Evolutionary conservation across 2,888 invertebrate genomes (phyloP), one percentile per base, ranked within the genome.

Genomic region (Acronicta aceris): DNA sequence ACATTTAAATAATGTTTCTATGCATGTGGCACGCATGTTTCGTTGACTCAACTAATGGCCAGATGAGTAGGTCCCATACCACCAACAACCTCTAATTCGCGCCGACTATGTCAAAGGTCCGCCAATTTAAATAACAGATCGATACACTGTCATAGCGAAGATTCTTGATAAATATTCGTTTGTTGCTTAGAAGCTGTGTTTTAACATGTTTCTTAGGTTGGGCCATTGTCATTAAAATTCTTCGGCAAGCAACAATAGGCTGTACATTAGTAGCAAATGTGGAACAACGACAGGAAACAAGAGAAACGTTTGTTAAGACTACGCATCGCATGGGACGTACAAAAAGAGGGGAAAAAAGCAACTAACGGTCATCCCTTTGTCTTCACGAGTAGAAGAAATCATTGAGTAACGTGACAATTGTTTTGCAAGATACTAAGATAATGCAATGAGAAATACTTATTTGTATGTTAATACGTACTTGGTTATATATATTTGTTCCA

Each of bases 291-390:
- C 85, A 86, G 85, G 85, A 88, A 88, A 88, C 85, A 81, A 84
- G 82, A 82, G 82, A 87, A 85, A 83, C 79, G 74, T 76, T 83
- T 79, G 79, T 83, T 81, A 83, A 83, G 81, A 78, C 76, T 81
- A 82, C 79, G 78, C 85, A 85, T 85, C 78, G 79, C 78, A 80
- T 81, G 79, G 76, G 76, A 81, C 77, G 72, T 74, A 86, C 81
- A 84, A 83, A 86, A 85, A 88, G 81, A 71, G 79, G 68, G 83
- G 12, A 33, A 86, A 89, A 87, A 71, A 83, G 64, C 72, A 79
- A 81, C 74, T 85, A 86, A 84, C 86, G 82, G 87, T 83, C 81
- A 83, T 82, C 86, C 85, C 85, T 90, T 89, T 90, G 89, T 90
- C 83, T 89, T 73, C 46, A 65, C 49, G 57, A 79, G 71, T 81